A percentile compares a stretch with the other conserved stretches of the same genome.
Conservation (phyloP, 2,888 invertebrate species). For the Odontocolon sp. region DNA sequence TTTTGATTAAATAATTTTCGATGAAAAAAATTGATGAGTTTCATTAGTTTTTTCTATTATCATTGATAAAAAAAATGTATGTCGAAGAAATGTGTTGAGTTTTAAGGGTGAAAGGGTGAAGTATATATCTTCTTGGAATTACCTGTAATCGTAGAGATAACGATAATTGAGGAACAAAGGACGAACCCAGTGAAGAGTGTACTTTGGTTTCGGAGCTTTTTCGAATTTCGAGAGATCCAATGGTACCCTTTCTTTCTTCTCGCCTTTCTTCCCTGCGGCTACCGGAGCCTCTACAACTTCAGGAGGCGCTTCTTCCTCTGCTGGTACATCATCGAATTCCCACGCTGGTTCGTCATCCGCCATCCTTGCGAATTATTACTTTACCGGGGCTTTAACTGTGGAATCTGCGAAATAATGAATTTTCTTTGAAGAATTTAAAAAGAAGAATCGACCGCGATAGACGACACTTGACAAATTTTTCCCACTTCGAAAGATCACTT, state of each 20-base stretch:
- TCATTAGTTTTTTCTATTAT: neutral
- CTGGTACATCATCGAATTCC: conserved; percentile 71
- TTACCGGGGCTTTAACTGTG: neutral
- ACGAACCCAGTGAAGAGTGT: conserved; percentile 93
- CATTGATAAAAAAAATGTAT: no score
- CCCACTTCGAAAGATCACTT: neutral
- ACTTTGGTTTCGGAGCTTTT: conserved; percentile 86
- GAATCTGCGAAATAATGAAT: conserved; percentile 36
- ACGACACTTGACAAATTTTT: no score
- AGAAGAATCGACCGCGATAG: no score
- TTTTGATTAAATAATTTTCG: no score
- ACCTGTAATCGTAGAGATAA: conserved; percentile 90
- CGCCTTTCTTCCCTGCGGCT: conserved; percentile 79
- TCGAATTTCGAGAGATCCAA: conserved; percentile 74
- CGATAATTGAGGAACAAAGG: conserved; percentile 91
- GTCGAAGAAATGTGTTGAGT: no score
- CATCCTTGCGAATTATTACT: conserved; percentile 33
- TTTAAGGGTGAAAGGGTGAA: no score
- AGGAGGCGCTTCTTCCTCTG: conserved; percentile 72
- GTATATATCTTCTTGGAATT: no score
- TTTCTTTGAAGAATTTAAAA: no score
- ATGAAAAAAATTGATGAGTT: neutral
- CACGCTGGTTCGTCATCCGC: conserved; percentile 61
- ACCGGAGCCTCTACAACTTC: conserved; percentile 81
- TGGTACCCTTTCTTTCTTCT: conserved; percentile 60